Conservation (phyloP, 2,888 invertebrate genomes). For the Brachycybe producta region DNA sequence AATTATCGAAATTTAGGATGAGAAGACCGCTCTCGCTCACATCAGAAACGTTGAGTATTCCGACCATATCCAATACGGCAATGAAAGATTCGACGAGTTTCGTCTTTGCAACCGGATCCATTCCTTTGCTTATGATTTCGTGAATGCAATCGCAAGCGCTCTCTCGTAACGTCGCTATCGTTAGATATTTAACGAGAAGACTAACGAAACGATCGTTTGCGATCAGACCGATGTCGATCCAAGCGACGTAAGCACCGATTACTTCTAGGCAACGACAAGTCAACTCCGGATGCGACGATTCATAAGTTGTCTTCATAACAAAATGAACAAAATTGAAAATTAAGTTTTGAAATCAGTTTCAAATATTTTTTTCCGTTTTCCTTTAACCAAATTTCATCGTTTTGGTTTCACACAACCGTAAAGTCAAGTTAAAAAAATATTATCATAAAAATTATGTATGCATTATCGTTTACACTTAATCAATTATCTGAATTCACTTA, state of each 20-base stretch:
- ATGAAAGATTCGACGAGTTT: conserved; percentile 40
- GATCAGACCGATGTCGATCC: conserved; percentile 45
- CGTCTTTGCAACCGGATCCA: conserved; percentile 43
- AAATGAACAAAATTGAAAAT: not conserved
- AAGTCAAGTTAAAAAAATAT: too few relatives aligned
- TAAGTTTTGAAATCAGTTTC: not conserved
- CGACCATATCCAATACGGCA: conserved; percentile 33
- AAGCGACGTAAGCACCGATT: conserved; percentile 42
- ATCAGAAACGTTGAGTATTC: conserved; percentile 32
- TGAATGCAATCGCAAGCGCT: conserved; percentile 42
- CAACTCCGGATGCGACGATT: conserved; percentile 32
- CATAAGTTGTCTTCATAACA: conserved; percentile 34
- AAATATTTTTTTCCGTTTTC: not conserved
- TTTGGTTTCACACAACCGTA: too few relatives aligned
- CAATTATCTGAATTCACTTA: too few relatives aligned
- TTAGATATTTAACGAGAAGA: conserved; percentile 37
- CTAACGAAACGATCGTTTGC: conserved; percentile 43
- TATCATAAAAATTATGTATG: too few relatives aligned
- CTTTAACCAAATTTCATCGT: too few relatives aligned
- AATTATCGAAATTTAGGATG: too few relatives aligned
- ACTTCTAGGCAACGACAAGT: conserved; percentile 38
- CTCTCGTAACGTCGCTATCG: conserved; percentile 32
- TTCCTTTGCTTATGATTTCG: conserved; percentile 43
- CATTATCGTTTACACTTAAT: too few relatives aligned
- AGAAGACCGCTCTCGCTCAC: conserved; percentile 24